Base-by-base conservation (phyloP, 2,888 invertebrate species). In the Sarcophaga variegata region DNA sequence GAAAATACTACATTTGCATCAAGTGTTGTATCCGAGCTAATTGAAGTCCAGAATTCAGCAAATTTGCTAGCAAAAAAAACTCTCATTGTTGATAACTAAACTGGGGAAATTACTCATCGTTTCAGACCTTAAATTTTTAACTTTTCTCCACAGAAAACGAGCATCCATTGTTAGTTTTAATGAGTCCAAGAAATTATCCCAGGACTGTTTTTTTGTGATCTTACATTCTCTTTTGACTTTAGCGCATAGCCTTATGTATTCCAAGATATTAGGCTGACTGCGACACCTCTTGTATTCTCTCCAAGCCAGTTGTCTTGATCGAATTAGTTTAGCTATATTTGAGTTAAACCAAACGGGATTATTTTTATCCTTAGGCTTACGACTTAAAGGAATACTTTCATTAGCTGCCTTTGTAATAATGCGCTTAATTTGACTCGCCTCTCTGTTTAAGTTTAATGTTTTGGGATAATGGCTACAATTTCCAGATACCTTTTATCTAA, bases 11-110 rank as follows among this genome's bases (percentile, higher is more conserved):
- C 12, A 59, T 59, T 59, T 59, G 47, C 12, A 45, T 70, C 25
- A 22, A 64, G 64, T 64, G 64, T 64, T 22, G 27, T 25, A 64
- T 64, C 64, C n/a, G 64, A 64, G 64, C 64, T 64, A 64, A 64
- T 22, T 64, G 14, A 64, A 25, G 64, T 64, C 64, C 64, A 27
- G 27, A 64, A 64, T 20, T 64, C 64, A 20, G 64, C 27, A 64
- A 64, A 64, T 64, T 64, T 27, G 14, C 17, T 22, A 17, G 59
- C 59, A 22, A n/a, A n/a, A n/a, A 8, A 37, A 37, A 8, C 37
- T 37, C 0, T 37, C 37, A 8, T 37, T 37, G 8, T 37, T 37
- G 6, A 37, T 59, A 59, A 59, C 59, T 59, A 59, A 59, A 59
- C 14, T 59, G 59, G 12, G 27, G 20, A 63, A 63, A 63, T 3